These are phyloP conservation scores for Lagopus leucura DNA, from an alignment of 2,113 vertebrate species.

Conservation along the genomic window DNA sequence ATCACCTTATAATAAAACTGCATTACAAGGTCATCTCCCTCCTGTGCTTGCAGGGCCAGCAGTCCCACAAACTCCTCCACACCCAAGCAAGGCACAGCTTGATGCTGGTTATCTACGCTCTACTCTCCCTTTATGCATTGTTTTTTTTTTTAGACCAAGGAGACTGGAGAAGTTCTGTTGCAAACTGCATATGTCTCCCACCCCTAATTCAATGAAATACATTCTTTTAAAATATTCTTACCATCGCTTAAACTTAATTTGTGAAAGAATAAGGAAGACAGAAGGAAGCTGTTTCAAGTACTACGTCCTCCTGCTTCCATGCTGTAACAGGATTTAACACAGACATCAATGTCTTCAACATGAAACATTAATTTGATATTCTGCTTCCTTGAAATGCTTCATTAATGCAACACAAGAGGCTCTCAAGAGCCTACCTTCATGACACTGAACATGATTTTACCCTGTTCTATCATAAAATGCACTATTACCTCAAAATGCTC, in stretches of 20 bases:
- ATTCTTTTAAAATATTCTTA: not conserved
- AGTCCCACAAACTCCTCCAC: not conserved
- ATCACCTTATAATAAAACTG: not conserved
- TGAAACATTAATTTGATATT: conserved; percentile 77
- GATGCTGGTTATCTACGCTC: accelerated
- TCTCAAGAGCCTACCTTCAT: conserved; percentile 60
- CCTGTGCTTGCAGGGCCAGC: not conserved
- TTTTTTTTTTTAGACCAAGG: not conserved
- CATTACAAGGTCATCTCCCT: not conserved
- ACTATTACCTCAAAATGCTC: conserved; percentile 44
- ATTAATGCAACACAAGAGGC: conserved; percentile 61
- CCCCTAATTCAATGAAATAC: not conserved
- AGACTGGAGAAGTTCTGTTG: not conserved
- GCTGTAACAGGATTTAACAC: conserved; percentile 65
- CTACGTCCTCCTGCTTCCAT: conserved; percentile 65
- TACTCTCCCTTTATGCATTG: not conserved
- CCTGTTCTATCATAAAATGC: conserved; percentile 43
- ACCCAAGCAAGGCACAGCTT: not conserved
- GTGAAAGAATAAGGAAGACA: conserved; percentile 16
- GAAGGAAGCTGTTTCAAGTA: conserved; percentile 65
- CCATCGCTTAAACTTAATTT: not conserved
- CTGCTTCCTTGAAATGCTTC: conserved; percentile 73
- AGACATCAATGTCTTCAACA: conserved; percentile 77
- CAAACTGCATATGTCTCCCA: not conserved
- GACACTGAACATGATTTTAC: conserved; percentile 49